These are phyloP conservation scores for Nemotelus nigrinus DNA, from an alignment of 2,888 invertebrate species.

Conservation along the genomic window DNA sequence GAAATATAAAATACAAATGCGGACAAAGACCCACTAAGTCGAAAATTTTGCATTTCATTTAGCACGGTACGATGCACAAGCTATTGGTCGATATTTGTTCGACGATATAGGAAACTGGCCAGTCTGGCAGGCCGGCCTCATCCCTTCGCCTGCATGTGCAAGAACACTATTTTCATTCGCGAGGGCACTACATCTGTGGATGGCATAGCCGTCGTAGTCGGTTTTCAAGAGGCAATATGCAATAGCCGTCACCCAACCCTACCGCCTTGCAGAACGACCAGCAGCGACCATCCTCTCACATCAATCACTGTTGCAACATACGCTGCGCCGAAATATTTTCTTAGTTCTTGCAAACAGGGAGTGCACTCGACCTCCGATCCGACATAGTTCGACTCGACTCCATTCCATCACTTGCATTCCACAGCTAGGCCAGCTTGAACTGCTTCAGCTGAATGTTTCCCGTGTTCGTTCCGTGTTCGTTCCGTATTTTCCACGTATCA, in stretches of 20 bases:
- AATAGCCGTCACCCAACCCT: neutral
- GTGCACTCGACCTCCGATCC: neutral
- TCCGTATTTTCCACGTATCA: slow-evolving; percentile 8
- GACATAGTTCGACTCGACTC: neutral
- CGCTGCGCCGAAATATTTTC: slow-evolving; percentile 23
- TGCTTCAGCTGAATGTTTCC: too few species aligned
- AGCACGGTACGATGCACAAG: slow-evolving; percentile 1
- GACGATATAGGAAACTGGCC: slow-evolving; percentile 37
- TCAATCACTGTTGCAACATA: slow-evolving; percentile 31
- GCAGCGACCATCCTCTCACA: neutral
- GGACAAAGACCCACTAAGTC: neutral
- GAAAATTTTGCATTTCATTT: slow-evolving; percentile 46
- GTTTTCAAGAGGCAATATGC: slow-evolving; percentile 28
- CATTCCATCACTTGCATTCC: too few species aligned
- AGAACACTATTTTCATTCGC: slow-evolving; percentile 48
- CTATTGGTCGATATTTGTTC: slow-evolving; percentile 20
- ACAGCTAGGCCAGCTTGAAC: too few species aligned
- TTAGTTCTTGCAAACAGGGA: slow-evolving; percentile 21
- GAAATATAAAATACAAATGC: neutral
- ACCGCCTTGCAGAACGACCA: neutral
- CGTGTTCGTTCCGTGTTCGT: neutral
- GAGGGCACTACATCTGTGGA: slow-evolving; percentile 43
- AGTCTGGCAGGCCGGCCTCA: slow-evolving; percentile 27
- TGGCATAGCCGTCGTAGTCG: slow-evolving; percentile 16
- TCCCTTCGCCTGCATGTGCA: slow-evolving; percentile 27